Base-by-base conservation (phyloP, 2,113 vertebrate genomes). In the Psilopsiagon aurifrons region DNA sequence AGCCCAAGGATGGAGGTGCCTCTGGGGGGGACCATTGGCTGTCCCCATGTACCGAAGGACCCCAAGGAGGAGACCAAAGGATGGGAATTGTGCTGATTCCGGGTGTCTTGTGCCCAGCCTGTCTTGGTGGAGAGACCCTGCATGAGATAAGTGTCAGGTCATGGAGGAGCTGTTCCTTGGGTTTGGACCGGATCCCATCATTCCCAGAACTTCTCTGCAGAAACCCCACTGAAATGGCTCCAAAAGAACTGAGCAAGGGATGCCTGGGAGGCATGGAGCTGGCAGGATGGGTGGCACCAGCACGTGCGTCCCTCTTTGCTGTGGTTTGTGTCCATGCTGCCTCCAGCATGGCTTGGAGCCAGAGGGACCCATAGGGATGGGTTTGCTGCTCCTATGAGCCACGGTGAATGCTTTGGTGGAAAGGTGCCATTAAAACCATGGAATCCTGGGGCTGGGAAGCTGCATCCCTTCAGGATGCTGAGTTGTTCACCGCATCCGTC, bases 211-310 rank as follows among this genome's bases (percentile, higher is more conserved):
- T 69, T 69, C 64, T 33, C 62, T 28, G 14, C 4, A 5, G 16
- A 59, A 59, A 43, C 35, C 17, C 39, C 6, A 4, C 37, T 77
- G 73, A 60, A 86, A 51, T 0, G 13, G 31, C 62, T 49, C 24
- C n/a, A 59, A 16, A 63, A 37, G 43, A 41, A 15, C 43, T 1
- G 3, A 41, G 29, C 18, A 7, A 17, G n/a, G 70, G 28, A 49
- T 24, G 28, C 8, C 5, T 1, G 9, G 70, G 51, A 47, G 1
- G 0, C 1, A 2, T 54, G 75, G 22, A 33, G 66, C 33, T 10
- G 11, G 11, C 27, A 24, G 66, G 74, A 27, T 9, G 10, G 60
- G 39, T n/a, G 60, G n/a, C 23, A 49, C 20, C 57, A 15, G 57
- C 20, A 15, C 13, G 3, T n/a, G 57, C 20, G 15, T 15, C 57